Conservation (phyloP, 2,888 invertebrate genomes). For the Pterostichus niger region DNA sequence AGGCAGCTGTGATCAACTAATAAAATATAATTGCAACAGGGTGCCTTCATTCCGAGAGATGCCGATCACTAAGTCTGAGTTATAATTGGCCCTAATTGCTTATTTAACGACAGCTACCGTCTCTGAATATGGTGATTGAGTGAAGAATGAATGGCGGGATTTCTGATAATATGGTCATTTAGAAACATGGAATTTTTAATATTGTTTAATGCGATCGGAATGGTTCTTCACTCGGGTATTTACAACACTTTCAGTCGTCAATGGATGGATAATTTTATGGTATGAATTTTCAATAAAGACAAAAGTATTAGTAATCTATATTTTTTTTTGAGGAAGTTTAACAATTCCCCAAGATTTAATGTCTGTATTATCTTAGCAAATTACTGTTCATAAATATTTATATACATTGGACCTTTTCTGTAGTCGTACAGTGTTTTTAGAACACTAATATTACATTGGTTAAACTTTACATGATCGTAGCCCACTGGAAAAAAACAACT, state of each 20-base stretch:
- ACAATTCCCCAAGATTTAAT: too few relatives aligned
- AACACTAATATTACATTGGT: too few relatives aligned
- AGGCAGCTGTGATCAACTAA: conserved; percentile 23
- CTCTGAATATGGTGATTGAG: conserved; percentile 35
- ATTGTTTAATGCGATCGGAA: conserved; percentile 37
- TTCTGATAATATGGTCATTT: conserved; percentile 11
- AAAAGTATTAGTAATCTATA: too few relatives aligned
- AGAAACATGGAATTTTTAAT: conserved; percentile 45
- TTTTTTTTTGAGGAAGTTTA: too few relatives aligned
- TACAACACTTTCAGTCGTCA: not conserved
- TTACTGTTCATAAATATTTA: too few relatives aligned
- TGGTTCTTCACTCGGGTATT: not conserved
- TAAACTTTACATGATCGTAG: too few relatives aligned
- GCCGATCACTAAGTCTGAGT: not conserved
- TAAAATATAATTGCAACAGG: conserved; percentile 54
- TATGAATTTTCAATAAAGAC: not conserved
- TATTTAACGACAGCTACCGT: conserved; percentile 14
- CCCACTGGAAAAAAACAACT: too few relatives aligned
- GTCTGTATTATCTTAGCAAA: too few relatives aligned
- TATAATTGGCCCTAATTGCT: conserved; percentile 46
- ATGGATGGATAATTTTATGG: not conserved
- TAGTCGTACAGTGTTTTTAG: too few relatives aligned
- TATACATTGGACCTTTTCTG: too few relatives aligned
- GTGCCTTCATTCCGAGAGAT: conserved; percentile 23
- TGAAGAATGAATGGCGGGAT: not conserved